phyloP scores from a whole-genome alignment of 2,888 invertebrate genomes.

The Notodonta ziczac region DNA sequence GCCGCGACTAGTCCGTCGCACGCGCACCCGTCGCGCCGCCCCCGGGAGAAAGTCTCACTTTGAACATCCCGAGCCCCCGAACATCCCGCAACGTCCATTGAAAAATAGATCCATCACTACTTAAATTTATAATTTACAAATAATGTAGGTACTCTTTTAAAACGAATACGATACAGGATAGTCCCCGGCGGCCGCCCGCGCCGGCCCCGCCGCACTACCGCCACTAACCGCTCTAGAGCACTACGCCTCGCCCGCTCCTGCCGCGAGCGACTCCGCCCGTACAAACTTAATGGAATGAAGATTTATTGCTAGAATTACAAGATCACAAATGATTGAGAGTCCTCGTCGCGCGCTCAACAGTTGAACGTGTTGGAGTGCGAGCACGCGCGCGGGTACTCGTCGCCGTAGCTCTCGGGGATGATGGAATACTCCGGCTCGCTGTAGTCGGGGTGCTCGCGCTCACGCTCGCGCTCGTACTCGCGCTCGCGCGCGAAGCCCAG shows the following conservation, averaged over 20 bases:
- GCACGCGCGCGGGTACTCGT: conserved; percentile 74
- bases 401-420: conserved; percentile 74
- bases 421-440: conserved; percentile 82
- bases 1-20: conserved; percentile 79
- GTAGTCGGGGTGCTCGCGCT: conserved; percentile 67
- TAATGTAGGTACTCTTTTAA: conserved; percentile 80
- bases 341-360: conserved; percentile 70
- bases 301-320: conserved; percentile 85
- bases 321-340: conserved; percentile 79
- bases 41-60: conserved; percentile 79
- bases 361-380: conserved; percentile 81
- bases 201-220: conserved; percentile 55
- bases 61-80: conserved; percentile 47
- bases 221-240: conserved; percentile 80
- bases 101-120: conserved; percentile 84
- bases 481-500: conserved; percentile 72
- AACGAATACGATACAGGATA: conserved; percentile 73
- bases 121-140: conserved; percentile 83
- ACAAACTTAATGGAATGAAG: conserved; percentile 83
- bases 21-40: conserved; percentile 72
- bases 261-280: conserved; percentile 65
- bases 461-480: conserved; percentile 61
- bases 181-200: conserved; percentile 57
- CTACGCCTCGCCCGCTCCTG: conserved; percentile 58
- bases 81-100: conserved; percentile 60